Evolutionary conservation across 2,113 vertebrate genomes (phyloP).

Genomic region (Callipepla californica): DNA sequence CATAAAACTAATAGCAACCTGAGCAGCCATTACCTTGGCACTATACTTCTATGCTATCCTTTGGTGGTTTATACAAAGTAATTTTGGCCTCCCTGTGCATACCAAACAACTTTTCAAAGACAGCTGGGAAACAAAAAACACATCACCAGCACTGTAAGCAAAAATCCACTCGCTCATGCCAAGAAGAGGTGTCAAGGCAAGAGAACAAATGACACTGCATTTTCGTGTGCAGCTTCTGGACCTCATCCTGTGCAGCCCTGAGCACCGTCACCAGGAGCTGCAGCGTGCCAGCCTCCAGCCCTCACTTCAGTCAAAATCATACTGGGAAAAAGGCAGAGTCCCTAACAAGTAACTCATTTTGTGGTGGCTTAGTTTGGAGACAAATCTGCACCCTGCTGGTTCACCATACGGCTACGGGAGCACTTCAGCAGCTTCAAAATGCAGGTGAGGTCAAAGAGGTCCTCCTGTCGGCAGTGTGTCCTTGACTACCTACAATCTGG

Average conservation of each 20-base stretch:
- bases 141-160: neutral
- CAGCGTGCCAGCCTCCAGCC: neutral
- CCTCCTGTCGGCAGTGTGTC: neutral
- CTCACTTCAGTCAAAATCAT: neutral
- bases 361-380: neutral
- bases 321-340: neutral
- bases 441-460: neutral
- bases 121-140: neutral
- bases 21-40: neutral
- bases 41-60: neutral
- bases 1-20: neutral
- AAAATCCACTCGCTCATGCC: neutral
- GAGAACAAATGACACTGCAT: no score
- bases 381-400: neutral
- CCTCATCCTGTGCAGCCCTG: neutral
- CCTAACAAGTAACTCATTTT: neutral
- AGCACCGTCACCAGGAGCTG: neutral
- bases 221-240: neutral
- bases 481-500: neutral
- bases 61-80: neutral
- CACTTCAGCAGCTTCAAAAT: neutral
- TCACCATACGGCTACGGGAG: neutral
- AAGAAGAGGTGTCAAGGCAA: constrained; percentile 1
- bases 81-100: neutral
- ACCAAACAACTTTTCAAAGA: neutral